phyloP scores from a whole-genome alignment of 2,113 vertebrate genomes.

The Clinocottus analis region DNA sequence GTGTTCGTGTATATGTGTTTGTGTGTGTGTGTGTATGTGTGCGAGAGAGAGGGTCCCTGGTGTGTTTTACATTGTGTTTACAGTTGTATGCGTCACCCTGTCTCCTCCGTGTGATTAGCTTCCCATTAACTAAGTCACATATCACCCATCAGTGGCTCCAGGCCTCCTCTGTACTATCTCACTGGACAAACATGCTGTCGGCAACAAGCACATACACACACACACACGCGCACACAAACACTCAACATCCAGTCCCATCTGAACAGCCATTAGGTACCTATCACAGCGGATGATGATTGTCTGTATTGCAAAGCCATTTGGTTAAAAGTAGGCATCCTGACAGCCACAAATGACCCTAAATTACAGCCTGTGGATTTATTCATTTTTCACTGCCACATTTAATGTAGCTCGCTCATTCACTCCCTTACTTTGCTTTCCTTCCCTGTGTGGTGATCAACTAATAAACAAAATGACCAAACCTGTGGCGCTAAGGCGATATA shows the following conservation, averaged over 20 bases:
- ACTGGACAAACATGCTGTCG: slow-evolving; percentile 73
- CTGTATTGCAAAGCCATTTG: slow-evolving; percentile 62
- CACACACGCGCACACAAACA: slow-evolving; percentile 17
- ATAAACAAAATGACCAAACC: slow-evolving; percentile 2
- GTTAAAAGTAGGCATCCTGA: slow-evolving; percentile 45
- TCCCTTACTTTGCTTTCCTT: not conserved
- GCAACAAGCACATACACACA: slow-evolving; percentile 27
- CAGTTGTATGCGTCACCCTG: slow-evolving; percentile 57
- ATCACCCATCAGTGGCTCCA: slow-evolving; percentile 74
- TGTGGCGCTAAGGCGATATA: not conserved
- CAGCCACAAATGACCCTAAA: slow-evolving; percentile 45
- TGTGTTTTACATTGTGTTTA: slow-evolving; percentile 61
- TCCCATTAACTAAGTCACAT: slow-evolving; percentile 76
- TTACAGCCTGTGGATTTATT: slow-evolving; percentile 29
- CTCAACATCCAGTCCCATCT: slow-evolving; percentile 46
- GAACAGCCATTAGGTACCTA: slow-evolving; percentile 63
- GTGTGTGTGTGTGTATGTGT: slow-evolving; percentile 8
- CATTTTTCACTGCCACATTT: slow-evolving; percentile 22
- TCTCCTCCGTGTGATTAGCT: slow-evolving; percentile 75
- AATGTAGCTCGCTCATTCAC: slow-evolving; percentile 10
- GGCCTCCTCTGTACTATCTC: slow-evolving; percentile 71
- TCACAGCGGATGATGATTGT: slow-evolving; percentile 51
- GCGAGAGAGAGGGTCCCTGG: not conserved
- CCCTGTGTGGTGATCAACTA: not conserved
- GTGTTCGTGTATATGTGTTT: slow-evolving; percentile 1